phyloP scores from a whole-genome alignment of 1,140 invertebrate species.

The Drosophila kepulauana region DNA sequence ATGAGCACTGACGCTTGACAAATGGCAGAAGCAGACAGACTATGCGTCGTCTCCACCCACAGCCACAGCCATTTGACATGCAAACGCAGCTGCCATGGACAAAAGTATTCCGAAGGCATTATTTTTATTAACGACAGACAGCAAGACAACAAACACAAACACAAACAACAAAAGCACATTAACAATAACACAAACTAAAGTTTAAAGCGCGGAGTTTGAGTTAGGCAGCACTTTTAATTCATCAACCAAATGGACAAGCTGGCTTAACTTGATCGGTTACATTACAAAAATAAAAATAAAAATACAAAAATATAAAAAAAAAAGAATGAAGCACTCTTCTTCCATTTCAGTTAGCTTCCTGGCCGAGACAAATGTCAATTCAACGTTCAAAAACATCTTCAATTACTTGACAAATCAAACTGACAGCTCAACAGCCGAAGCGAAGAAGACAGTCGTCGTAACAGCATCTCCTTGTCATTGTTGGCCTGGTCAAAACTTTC shows the following conservation, averaged over 20 bases:
- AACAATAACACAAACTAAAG: slow-evolving; percentile 9
- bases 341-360: slow-evolving; percentile 55
- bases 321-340: slow-evolving; percentile 4
- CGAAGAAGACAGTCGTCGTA: slow-evolving; percentile 1
- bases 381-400: slow-evolving; percentile 52
- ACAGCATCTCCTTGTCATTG: slow-evolving; percentile 40
- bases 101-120: slow-evolving; percentile 47
- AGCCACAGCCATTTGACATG: slow-evolving; percentile 65
- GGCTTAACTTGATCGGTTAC: slow-evolving; percentile 67
- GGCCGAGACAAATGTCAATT: slow-evolving; percentile 63
- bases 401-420: slow-evolving; percentile 52
- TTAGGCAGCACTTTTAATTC: slow-evolving; percentile 20
- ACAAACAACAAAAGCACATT: no score
- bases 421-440: slow-evolving; percentile 13
- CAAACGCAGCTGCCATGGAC: slow-evolving; percentile 54
- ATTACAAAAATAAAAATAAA: slow-evolving; percentile 26
- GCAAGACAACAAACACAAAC: not conserved
- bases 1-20: slow-evolving; percentile 80
- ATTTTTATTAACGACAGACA: slow-evolving; percentile 52
- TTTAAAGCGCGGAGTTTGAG: slow-evolving; percentile 8
- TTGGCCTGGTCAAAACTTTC: slow-evolving; percentile 51
- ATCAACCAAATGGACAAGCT: slow-evolving; percentile 47
- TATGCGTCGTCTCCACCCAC: slow-evolving; percentile 34
- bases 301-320: not conserved
- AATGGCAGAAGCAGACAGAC: slow-evolving; percentile 39